Evolutionary conservation across 2,888 invertebrate species (phyloP).

Genomic region (Agrypnus murinus): DNA sequence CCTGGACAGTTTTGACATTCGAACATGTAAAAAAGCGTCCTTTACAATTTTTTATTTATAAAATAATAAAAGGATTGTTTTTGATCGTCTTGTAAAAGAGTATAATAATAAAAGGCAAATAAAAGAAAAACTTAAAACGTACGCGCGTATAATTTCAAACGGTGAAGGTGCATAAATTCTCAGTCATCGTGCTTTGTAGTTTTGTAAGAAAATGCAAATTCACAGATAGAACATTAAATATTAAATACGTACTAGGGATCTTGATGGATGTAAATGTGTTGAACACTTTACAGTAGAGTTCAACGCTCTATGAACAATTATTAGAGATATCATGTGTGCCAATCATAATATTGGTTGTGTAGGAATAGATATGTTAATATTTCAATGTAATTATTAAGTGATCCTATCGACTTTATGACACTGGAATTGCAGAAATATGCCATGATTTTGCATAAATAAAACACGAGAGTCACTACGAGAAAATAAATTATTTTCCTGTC

Average conservation of each 20-base stretch:
- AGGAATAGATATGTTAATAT: constrained; percentile 40
- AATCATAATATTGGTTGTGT: constrained; percentile 47
- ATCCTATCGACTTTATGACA: constrained; percentile 39
- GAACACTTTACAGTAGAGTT: constrained; percentile 43
- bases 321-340: constrained; percentile 49
- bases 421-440: constrained; percentile 32
- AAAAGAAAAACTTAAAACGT: neutral
- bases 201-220: constrained; percentile 38
- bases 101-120: neutral
- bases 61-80: neutral
- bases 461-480: constrained; percentile 12
- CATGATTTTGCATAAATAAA: constrained; percentile 38
- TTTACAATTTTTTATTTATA: too few species aligned
- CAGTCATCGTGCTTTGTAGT: constrained; percentile 32
- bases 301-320: constrained; percentile 51
- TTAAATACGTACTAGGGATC: constrained; percentile 35
- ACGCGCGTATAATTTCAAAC: constrained; percentile 9
- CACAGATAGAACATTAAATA: constrained; percentile 35
- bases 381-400: constrained; percentile 38
- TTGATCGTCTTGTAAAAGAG: neutral
- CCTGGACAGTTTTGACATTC: too few species aligned
- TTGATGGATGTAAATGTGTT: constrained; percentile 42
- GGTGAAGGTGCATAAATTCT: constrained; percentile 10
- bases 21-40: too few species aligned
- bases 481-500: constrained; percentile 24